Base-by-base conservation (phyloP, 2,797 vertebrate species). In the Synanceia verrucosa region DNA sequence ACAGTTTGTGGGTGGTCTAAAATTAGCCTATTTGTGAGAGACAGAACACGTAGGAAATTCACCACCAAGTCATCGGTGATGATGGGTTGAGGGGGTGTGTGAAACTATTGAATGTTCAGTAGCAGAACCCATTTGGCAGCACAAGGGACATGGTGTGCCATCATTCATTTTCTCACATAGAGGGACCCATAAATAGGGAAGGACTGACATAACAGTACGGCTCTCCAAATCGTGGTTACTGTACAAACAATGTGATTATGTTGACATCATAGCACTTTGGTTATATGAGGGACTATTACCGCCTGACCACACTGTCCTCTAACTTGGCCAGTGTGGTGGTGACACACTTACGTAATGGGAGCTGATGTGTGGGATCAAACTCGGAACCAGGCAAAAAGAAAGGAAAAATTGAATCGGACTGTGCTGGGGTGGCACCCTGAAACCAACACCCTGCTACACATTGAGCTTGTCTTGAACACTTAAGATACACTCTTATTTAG, bases 221-320 rank as follows among this genome's bases (percentile, higher is more conserved):
- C 53, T 86, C 64, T 74, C 76, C 70, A 83, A 75, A 78, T 71
- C 51, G 81, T 36, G 87, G 93, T 92, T 90, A 90, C 92, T 90
- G 85, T 87, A 86, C 85, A 92, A 91, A 92, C 88, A 91, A 89
- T 86, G 75, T 87, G 82, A 90, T 89, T 91, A 86, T 78, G 73
- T 86, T 93, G 91, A 93, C 91, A 93, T 94, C 93, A 93, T 90
- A 69, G 86, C 73, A 86, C 85, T 93, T 90, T 85, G 85, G 88
- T 88, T 89, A 82, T 89, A 82, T 61, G 83, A 86, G 50, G 69
- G 62, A 74, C 76, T 51, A 85, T 91, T 88, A 86, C 63, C 19
- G 55, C 37, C 82, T 79, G 83, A 91, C 90, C 89, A 77, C 90
- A 79, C 60, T 79, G 83, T 87, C 86, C 86, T 86, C 52, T 13